Conservation (phyloP, 2,797 vertebrate genomes). For the Pempheris klunzingeri region DNA sequence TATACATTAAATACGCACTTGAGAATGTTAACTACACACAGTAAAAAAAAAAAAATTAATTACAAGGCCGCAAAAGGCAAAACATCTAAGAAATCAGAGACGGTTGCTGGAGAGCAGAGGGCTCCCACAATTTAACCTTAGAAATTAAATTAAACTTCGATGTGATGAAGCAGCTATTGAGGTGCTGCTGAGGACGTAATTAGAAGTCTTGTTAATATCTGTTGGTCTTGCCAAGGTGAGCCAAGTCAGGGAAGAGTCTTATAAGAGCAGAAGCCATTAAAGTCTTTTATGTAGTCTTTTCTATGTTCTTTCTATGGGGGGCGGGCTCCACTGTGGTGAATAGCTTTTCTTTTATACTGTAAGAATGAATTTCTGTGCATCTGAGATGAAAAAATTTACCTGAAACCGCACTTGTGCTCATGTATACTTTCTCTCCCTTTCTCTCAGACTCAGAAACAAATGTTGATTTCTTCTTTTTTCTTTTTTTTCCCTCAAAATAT, state of each 20-base stretch:
- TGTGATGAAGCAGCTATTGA: constrained; percentile 52
- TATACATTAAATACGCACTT: constrained; percentile 40
- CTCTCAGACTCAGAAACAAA: constrained; percentile 6
- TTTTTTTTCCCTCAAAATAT: constrained; percentile 8
- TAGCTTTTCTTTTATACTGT: constrained; percentile 46
- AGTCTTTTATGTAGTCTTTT: constrained; percentile 52
- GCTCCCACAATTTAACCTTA: constrained; percentile 7
- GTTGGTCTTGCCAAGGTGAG: constrained; percentile 67
- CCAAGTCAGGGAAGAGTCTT: constrained; percentile 51
- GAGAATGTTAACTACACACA: constrained; percentile 41
- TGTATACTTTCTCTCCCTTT: constrained; percentile 15
- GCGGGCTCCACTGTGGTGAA: constrained; percentile 37
- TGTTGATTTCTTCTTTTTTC: constrained; percentile 4
- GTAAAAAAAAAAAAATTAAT: constrained; percentile 28
- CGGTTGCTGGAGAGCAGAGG: constrained; percentile 13
- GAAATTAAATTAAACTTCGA: constrained; percentile 52
- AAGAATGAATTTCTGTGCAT: constrained; percentile 42
- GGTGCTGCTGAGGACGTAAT: constrained; percentile 48
- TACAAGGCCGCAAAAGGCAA: constrained; percentile 47
- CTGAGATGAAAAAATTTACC: constrained; percentile 23
- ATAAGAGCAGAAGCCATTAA: constrained; percentile 40
- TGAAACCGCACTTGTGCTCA: constrained; percentile 17
- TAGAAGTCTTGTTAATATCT: constrained; percentile 57
- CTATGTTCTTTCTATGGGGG: constrained; percentile 42
- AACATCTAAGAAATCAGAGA: constrained; percentile 31